phyloP scores from a whole-genome alignment of 2,113 vertebrate species.

The Catagonus wagneri region DNA sequence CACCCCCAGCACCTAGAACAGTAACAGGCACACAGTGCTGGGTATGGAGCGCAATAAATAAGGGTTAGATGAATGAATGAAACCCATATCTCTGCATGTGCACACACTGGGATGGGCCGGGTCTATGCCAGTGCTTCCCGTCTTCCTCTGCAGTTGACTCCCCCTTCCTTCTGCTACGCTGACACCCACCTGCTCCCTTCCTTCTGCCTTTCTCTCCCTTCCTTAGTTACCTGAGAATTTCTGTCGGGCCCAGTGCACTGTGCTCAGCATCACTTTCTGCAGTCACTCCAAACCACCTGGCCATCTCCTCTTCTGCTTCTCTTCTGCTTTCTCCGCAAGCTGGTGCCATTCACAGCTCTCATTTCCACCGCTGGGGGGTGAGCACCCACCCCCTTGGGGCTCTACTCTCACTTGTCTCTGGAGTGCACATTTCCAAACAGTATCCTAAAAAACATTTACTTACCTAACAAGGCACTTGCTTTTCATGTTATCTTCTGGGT shows the following conservation, averaged over 20 bases:
- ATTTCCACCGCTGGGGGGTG: background rate
- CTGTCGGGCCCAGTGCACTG: accelerated
- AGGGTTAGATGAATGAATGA: background rate
- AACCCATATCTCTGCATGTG: background rate
- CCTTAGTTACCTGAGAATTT: background rate
- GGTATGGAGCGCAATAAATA: background rate
- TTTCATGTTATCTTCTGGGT: background rate
- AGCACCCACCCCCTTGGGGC: accelerated
- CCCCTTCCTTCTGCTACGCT: background rate
- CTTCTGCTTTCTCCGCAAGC: background rate
- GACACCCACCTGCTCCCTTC: background rate
- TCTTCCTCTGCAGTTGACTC: background rate
- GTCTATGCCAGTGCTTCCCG: background rate
- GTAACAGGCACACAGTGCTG: background rate
- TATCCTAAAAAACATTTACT: background rate
- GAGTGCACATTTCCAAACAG: background rate
- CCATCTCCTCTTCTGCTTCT: background rate
- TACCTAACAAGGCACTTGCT: background rate
- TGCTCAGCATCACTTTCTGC: background rate
- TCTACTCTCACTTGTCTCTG: background rate
- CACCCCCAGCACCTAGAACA: background rate
- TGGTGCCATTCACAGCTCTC: background rate
- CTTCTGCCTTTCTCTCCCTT: background rate
- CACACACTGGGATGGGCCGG: background rate
- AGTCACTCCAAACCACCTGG: background rate